A percentile compares a stretch with the other conserved stretches of the same genome.
Evolutionary conservation across 2,113 vertebrate genomes (phyloP).

Genomic region (Corythornis madagascariensis): DNA sequence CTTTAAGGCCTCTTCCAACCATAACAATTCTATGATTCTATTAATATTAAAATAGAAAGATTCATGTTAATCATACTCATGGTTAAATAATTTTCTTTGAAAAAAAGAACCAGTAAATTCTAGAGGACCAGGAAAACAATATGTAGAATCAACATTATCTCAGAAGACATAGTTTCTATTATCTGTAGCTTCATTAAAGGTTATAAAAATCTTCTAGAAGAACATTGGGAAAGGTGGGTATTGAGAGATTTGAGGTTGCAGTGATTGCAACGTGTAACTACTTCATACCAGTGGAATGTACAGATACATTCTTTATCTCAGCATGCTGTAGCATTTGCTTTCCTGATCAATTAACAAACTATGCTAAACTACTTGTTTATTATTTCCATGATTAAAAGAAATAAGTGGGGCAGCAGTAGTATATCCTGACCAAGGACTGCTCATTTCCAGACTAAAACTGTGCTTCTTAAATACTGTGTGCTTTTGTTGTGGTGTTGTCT

Average conservation of each 20-base stretch:
- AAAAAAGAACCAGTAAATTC: background rate
- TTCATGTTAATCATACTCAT: background rate
- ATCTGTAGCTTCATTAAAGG: background rate
- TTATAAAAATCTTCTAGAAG: background rate
- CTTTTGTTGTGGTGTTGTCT: no score
- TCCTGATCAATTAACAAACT: background rate
- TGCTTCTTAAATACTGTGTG: background rate
- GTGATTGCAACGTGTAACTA: background rate
- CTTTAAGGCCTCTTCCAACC: no score
- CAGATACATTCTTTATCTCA: background rate
- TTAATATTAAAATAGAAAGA: no score
- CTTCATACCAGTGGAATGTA: background rate
- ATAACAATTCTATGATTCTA: no score
- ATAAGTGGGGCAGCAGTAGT: no score
- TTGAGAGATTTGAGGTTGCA: background rate
- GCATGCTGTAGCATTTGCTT: background rate
- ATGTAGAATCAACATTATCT: background rate
- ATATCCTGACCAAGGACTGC: background rate
- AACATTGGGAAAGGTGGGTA: fast-evolving
- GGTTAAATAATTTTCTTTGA: background rate
- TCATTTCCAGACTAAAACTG: background rate
- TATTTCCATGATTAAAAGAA: background rate
- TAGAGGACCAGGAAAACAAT: background rate
- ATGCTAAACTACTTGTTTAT: background rate
- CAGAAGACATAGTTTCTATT: background rate